Evolutionary conservation across 1,140 invertebrate genomes (phyloP).

Genomic region (Caerostris extrusa): DNA sequence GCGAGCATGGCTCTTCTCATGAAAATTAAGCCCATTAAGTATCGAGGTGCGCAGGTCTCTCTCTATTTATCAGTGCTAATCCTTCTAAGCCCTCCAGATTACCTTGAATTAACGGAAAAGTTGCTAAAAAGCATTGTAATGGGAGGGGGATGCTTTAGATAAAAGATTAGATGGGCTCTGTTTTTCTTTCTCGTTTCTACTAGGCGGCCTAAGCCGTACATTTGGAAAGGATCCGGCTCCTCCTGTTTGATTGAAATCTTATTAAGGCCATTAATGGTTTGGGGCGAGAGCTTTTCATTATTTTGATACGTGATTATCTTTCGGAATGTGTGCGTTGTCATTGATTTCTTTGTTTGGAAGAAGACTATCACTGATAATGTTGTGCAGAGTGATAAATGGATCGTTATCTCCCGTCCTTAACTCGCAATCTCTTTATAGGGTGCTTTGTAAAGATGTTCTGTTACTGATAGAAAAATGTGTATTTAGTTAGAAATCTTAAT

Average conservation of each 20-base stretch:
- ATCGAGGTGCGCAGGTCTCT: background rate
- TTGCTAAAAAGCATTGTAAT: constrained; percentile 19
- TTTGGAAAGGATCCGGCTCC: background rate
- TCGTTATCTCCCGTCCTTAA: too few species aligned
- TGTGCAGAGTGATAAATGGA: too few species aligned
- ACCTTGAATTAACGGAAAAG: constrained; percentile 48
- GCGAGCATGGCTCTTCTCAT: background rate
- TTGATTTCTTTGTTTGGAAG: too few species aligned
- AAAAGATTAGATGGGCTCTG: constrained; percentile 8
- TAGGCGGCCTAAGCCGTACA: background rate
- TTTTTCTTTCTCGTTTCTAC: background rate
- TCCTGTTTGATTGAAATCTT: constrained; percentile 16
- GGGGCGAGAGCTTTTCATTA: background rate
- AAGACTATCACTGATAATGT: too few species aligned
- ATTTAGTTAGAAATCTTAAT: too few species aligned
- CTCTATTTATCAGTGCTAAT: constrained; percentile 37
- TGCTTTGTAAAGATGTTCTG: too few species aligned
- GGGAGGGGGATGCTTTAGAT: background rate
- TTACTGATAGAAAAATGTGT: too few species aligned
- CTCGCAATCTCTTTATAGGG: too few species aligned
- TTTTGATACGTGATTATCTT: background rate
- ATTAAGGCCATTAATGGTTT: constrained; percentile 9
- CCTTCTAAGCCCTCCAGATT: constrained; percentile 31
- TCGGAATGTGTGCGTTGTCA: too few species aligned
- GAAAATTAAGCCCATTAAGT: constrained; percentile 44